Conservation (phyloP, 2,113 vertebrate species). For the Phaethon lepturus region DNA sequence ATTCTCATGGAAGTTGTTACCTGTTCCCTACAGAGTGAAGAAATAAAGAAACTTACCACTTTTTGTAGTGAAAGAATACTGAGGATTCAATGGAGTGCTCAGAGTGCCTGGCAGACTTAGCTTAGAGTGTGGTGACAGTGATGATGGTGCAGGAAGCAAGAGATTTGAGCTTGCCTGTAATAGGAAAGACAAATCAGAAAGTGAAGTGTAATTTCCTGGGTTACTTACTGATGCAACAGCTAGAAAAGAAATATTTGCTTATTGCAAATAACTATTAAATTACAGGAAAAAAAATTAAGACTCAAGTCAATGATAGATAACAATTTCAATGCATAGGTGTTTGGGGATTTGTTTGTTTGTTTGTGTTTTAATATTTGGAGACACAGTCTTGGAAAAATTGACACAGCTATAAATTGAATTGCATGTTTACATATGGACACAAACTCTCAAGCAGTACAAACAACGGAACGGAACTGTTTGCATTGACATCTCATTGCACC, state of each 20-base stretch:
- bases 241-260: conserved; percentile 55
- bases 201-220: conserved; percentile 72
- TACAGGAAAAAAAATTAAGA: neutral
- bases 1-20: neutral
- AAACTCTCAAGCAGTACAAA: neutral
- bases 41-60: conserved; percentile 76
- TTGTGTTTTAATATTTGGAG: neutral
- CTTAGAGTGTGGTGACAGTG: conserved; percentile 83
- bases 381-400: neutral
- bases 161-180: conserved; percentile 84
- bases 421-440: neutral
- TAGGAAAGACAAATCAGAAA: conserved; percentile 76
- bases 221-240: conserved; percentile 70
- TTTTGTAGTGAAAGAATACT: conserved; percentile 71
- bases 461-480: neutral
- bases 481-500: neutral
- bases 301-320: neutral
- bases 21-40: neutral
- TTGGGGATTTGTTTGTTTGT: neutral
- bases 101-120: conserved; percentile 74
- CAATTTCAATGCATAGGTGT: neutral
- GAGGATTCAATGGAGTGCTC: conserved; percentile 73
- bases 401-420: neutral
- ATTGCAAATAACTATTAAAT: conserved; percentile 14
- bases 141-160: conserved; percentile 81